Percentiles rank a stretch among this genome's conserved stretches.
These are phyloP conservation scores for Hippocampus comes DNA, from an alignment of 2,113 vertebrate species.

Conservation along the genomic window DNA sequence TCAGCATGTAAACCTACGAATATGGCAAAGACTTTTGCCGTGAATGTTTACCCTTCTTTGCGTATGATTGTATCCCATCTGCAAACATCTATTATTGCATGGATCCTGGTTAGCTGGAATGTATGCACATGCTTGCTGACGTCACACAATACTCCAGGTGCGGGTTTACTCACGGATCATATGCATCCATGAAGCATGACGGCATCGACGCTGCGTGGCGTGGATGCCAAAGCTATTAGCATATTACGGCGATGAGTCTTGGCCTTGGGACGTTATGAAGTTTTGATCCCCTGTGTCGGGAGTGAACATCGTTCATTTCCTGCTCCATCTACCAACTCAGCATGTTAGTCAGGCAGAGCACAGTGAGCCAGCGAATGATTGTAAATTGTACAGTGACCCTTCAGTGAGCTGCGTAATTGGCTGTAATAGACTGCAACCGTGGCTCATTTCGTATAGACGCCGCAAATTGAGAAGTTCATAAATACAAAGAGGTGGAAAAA, in stretches of 20 bases:
- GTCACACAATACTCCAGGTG: background rate
- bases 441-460: background rate
- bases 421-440: constrained; percentile 5
- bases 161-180: background rate
- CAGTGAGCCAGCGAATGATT: background rate
- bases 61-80: constrained; percentile 1
- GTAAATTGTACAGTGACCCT: constrained; percentile 19
- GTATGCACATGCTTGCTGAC: background rate
- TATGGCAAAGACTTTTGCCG: background rate
- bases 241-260: constrained; percentile 14
- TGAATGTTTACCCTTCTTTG: no score
- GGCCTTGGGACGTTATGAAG: constrained; percentile 8
- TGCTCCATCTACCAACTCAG: constrained; percentile 4
- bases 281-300: background rate
- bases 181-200: background rate
- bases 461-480: background rate
- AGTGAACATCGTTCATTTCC: constrained; percentile 6
- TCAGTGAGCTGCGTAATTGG: constrained; percentile 6
- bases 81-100: constrained; percentile 13
- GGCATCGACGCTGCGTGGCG: constrained; percentile 18
- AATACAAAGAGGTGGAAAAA: background rate
- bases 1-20: background rate
- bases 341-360: background rate
- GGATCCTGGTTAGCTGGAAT: no score
- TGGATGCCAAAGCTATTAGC: constrained; percentile 19